A percentile compares a stretch with the other conserved stretches of the same genome.
Conservation (phyloP, 2,888 invertebrate genomes). For the Linnaemya tessellans region DNA sequence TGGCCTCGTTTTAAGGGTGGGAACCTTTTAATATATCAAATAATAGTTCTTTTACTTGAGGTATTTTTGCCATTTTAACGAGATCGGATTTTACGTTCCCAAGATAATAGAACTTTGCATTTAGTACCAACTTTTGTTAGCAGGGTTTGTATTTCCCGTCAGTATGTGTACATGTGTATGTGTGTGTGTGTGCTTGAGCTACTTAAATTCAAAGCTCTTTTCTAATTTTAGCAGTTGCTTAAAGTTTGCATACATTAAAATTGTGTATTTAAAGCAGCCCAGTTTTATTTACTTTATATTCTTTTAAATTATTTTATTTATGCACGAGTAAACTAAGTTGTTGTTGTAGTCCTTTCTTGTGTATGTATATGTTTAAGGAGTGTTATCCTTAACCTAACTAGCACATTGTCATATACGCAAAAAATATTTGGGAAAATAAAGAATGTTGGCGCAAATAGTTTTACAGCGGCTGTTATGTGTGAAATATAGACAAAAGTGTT, state of each 20-base stretch:
- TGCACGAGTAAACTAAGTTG: neutral
- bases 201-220: neutral
- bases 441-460: neutral
- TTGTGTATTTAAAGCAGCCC: neutral
- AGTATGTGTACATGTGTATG: neutral
- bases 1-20: too few species aligned
- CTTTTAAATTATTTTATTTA: neutral
- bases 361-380: slow-evolving; percentile 6
- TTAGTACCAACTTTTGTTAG: too few species aligned
- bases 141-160: too few species aligned
- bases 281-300: neutral
- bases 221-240: neutral
- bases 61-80: too few species aligned
- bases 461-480: neutral
- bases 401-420: neutral
- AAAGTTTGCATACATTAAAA: neutral
- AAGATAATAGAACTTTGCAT: too few species aligned
- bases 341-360: neutral
- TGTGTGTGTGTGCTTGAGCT: neutral
- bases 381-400: slow-evolving; percentile 21
- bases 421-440: neutral
- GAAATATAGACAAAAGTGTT: too few species aligned
- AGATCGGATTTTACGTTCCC: too few species aligned
- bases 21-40: too few species aligned
- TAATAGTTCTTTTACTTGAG: too few species aligned